Evolutionary conservation across 2,888 invertebrate species (phyloP), one percentile per base, ranked within the genome.

Genomic region (Apodemia duryi): DNA sequence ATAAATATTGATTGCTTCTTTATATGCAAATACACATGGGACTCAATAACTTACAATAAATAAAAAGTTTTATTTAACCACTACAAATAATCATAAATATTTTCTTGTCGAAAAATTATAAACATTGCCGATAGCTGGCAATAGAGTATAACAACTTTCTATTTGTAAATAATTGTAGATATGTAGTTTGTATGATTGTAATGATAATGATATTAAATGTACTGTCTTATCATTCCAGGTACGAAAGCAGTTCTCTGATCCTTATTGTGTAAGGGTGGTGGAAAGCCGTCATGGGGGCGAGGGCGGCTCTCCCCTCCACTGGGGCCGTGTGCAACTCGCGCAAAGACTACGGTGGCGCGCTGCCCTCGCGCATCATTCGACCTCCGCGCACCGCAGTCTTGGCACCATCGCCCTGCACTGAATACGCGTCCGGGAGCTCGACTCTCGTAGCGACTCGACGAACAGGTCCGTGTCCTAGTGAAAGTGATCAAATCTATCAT

Each of bases 391-490:
- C 84, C 86, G 77, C 91, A 91, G 92, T 91, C 86, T 86, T 72
- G 90, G 91, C 89, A 90, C 73, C 84, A 77, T 75, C 81, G 88
- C 86, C 88, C 85, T 83, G 85, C 75, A 88, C 88, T 88, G 85
- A 83, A 86, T 72, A 90, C 91, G 91, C 89, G 91, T 84, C 79
- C 88, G 91, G 81, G 91, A 91, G 86, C 80, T 82, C 80, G 85
- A 86, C 87, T 91, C 91, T 88, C 88, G 87, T 89, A 86, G 80
- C 90, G 91, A 90, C 81, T 88, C 87, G 81, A 91, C 92, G 90
- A 91, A 91, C 92, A 92, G 92, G 92, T 92, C 85, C 85, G 87
- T 88, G 82, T 74, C 74, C 73, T 77, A 76, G 88, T 88, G 87
- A 89, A 86, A 90, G 91, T 91, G 90, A 78, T 73, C 69, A 74